phyloP scores from a whole-genome alignment of 2,888 invertebrate species.

The Drosophila longiperda region DNA sequence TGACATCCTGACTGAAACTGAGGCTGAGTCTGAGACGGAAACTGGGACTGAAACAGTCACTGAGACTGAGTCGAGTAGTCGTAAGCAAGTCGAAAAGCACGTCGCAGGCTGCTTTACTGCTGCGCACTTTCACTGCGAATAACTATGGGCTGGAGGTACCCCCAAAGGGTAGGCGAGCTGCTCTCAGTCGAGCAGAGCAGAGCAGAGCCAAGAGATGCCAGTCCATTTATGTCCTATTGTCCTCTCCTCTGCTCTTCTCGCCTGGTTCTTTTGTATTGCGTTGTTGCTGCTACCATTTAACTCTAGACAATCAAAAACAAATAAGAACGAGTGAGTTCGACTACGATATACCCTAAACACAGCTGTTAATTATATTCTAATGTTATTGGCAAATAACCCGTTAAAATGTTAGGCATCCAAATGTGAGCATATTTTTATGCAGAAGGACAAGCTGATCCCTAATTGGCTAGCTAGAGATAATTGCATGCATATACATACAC shows the following conservation, averaged over 20 bases:
- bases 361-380: too few species aligned
- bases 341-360: too few species aligned
- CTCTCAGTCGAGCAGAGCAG: neutral
- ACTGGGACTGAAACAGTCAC: neutral
- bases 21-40: neutral
- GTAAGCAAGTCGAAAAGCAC: neutral
- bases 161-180: neutral
- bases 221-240: neutral
- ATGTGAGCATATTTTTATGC: too few species aligned
- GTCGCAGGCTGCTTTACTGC: slow-evolving; percentile 11
- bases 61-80: neutral
- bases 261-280: neutral
- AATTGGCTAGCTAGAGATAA: too few species aligned
- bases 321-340: too few species aligned
- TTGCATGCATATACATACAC: too few species aligned
- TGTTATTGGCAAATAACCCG: too few species aligned
- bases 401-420: too few species aligned
- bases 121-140: slow-evolving; percentile 19
- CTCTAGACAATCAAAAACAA: neutral
- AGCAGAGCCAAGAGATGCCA: neutral
- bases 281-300: neutral
- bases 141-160: neutral
- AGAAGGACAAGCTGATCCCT: too few species aligned
- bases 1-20: slow-evolving; percentile 42
- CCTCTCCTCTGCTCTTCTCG: neutral